Conservation (phyloP, 2,888 invertebrate species). For the Metopia argyrocephala region DNA sequence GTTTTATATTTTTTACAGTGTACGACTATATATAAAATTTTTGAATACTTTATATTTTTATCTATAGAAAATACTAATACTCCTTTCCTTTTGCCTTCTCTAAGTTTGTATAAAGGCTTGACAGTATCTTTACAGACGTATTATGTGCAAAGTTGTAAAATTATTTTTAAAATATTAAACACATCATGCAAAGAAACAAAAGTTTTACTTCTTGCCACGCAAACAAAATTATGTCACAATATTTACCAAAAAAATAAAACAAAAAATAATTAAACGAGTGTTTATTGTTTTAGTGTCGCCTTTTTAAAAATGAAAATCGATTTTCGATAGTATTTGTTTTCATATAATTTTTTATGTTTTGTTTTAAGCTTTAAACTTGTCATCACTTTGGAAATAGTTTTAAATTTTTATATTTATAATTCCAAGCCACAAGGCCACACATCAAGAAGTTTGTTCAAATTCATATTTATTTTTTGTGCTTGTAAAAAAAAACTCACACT, state of each 20-base stretch:
- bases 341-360: neutral
- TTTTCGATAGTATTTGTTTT: constrained; percentile 11
- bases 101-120: neutral
- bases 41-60: neutral
- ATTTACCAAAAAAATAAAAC: too few relatives aligned
- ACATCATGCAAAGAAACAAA: neutral
- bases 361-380: neutral
- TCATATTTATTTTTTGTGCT: too few relatives aligned
- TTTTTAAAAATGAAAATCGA: neutral
- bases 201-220: neutral
- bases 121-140: neutral
- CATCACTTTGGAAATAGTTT: neutral
- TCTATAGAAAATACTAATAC: too few relatives aligned
- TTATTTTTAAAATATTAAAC: neutral
- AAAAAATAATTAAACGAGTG: too few relatives aligned
- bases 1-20: neutral
- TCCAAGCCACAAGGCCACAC: too few relatives aligned
- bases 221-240: too few relatives aligned
- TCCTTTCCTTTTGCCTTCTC: too few relatives aligned
- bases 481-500: too few relatives aligned
- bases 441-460: too few relatives aligned
- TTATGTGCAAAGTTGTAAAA: constrained; percentile 15
- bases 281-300: constrained; percentile 31
- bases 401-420: neutral
- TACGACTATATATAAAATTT: neutral